These are phyloP conservation scores for Entosphenus tridentatus DNA, from an alignment of 2,113 vertebrate genomes.

Conservation along the genomic window DNA sequence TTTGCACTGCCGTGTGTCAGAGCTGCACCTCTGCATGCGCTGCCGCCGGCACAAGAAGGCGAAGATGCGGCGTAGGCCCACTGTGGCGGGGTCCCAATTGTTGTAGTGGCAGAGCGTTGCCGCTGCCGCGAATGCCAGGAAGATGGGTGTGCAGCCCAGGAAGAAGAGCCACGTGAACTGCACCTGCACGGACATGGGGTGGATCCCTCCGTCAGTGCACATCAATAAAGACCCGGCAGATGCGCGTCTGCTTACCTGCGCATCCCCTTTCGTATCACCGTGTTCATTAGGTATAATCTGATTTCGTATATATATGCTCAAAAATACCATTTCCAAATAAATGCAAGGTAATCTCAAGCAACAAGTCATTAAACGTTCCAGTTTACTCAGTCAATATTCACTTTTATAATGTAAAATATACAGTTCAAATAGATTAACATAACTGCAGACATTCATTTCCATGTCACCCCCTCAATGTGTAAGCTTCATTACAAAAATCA, in stretches of 20 bases:
- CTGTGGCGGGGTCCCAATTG: conserved; percentile 94
- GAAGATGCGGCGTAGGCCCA: conserved; percentile 63
- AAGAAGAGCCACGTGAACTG: conserved; percentile 92
- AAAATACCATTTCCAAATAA: neutral
- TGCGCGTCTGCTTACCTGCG: neutral
- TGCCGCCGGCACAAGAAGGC: conserved; percentile 70
- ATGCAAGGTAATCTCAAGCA: neutral
- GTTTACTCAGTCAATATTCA: no score
- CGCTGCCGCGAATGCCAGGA: conserved; percentile 72
- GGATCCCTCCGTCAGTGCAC: no score
- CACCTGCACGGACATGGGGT: conserved; percentile 25
- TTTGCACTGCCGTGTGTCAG: no score
- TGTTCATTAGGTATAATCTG: no score
- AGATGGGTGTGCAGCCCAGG: conserved; percentile 63
- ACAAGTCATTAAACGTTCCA: neutral
- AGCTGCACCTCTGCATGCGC: conserved; percentile 47
- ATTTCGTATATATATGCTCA: no score
- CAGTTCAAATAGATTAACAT: no score
- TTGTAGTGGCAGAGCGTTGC: conserved; percentile 76
- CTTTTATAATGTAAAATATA: no score
- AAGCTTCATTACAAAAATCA: no score
- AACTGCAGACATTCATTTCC: no score
- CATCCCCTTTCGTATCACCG: neutral
- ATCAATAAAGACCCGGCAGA: neutral
- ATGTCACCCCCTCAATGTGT: no score